Conservation (phyloP, 2,888 invertebrate genomes). For the Drosophila emarginata region DNA sequence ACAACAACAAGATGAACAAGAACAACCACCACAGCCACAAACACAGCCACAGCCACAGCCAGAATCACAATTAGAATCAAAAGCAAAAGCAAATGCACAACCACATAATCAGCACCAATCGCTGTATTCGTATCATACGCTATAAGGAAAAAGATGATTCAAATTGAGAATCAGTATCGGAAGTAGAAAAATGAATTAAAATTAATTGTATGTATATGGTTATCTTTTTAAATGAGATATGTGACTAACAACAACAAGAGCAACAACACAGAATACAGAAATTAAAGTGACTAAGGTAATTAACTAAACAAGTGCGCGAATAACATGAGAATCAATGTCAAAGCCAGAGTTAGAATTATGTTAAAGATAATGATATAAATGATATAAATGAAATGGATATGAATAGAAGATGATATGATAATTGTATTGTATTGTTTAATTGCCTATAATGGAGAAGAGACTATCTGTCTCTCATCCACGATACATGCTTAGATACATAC, state of each 20-base stretch:
- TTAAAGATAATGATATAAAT: slow-evolving; percentile 8
- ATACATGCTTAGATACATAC: slow-evolving; percentile 23
- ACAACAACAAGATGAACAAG: slow-evolving; percentile 9
- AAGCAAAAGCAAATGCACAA: not conserved
- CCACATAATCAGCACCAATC: slow-evolving; percentile 40
- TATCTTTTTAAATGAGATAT: too few relatives aligned
- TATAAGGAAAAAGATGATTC: too few relatives aligned
- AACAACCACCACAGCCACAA: too few relatives aligned
- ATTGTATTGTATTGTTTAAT: slow-evolving; percentile 27
- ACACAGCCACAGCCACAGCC: too few relatives aligned
- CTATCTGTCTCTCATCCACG: slow-evolving; percentile 19
- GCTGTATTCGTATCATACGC: slow-evolving; percentile 57
- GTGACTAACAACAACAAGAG: too few relatives aligned
- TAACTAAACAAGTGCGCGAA: slow-evolving; percentile 7
- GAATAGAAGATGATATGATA: slow-evolving; percentile 38
- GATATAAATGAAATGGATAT: slow-evolving; percentile 17
- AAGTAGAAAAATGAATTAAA: too few relatives aligned
- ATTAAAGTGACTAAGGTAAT: too few relatives aligned
- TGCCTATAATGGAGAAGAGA: slow-evolving; percentile 26
- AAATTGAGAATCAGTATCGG: too few relatives aligned
- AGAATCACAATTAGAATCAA: too few relatives aligned
- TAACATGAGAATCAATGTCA: slow-evolving; percentile 37
- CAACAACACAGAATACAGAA: too few relatives aligned
- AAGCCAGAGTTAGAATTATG: slow-evolving; percentile 31
- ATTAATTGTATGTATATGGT: too few relatives aligned